A percentile compares a stretch with the other conserved stretches of the same genome.
phyloP scores from a whole-genome alignment of 2,888 invertebrate species.

The Harpalus rubripes region DNA sequence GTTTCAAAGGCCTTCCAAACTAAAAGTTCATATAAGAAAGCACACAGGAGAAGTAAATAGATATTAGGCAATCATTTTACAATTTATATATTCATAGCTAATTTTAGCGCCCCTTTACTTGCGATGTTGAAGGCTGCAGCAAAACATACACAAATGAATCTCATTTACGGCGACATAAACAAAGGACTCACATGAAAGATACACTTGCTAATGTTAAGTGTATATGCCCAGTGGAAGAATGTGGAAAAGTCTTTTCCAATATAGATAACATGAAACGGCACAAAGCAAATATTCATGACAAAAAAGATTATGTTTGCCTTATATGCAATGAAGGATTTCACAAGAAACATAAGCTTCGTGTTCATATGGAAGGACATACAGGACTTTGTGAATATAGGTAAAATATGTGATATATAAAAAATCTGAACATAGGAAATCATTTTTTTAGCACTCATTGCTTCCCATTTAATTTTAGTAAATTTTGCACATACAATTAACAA shows the following conservation, averaged over 20 bases:
- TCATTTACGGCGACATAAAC: constrained; percentile 82
- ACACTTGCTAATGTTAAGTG: constrained; percentile 3
- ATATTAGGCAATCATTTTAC: constrained; percentile 8
- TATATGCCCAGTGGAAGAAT: constrained; percentile 71
- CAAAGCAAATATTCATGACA: constrained; percentile 26
- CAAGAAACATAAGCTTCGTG: constrained; percentile 44
- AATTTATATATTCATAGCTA: not conserved
- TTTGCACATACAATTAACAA: too few species aligned
- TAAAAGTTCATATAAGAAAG: constrained; percentile 56
- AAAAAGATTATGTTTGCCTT: constrained; percentile 56
- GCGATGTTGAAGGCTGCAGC: constrained; percentile 80
- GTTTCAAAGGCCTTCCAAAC: constrained; percentile 48
- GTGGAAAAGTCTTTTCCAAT: constrained; percentile 59
- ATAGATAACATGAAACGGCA: constrained; percentile 40
- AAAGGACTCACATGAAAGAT: constrained; percentile 3
- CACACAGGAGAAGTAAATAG: constrained; percentile 57
- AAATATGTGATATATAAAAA: not conserved
- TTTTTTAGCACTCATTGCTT: too few species aligned
- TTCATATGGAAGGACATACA: constrained; percentile 37
- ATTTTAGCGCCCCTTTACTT: constrained; percentile 80
- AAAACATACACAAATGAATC: constrained; percentile 82
- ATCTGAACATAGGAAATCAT: not conserved
- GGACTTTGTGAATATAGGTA: constrained; percentile 10
- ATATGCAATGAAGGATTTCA: constrained; percentile 48
- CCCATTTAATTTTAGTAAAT: too few species aligned